Base-by-base conservation (phyloP, 2,113 vertebrate species). In the Pelecanoides urinatrix region DNA sequence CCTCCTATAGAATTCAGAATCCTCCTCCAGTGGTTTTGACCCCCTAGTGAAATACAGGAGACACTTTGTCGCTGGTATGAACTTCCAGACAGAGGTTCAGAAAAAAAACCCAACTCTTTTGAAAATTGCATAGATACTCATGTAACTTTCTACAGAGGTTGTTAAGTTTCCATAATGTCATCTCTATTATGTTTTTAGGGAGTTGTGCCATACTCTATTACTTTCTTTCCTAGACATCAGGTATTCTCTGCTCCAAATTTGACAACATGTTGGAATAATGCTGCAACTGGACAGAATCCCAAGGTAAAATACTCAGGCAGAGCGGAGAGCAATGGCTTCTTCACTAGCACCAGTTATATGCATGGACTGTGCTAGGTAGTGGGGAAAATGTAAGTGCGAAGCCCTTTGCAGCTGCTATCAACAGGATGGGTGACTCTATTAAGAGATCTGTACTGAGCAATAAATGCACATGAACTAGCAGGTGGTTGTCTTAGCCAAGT, bases 401-500 rank as follows among this genome's bases (percentile, higher is more conserved):
- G 38, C 74, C 53, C 62, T 44, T 12, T 45, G 82, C 81, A 85
- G 72, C 79, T 40, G 47, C 76, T 58, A 2, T 38, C 73, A 38
- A 2, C 56, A 67, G 80, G 38, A 30, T 3, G 30, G 23, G 20
- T 12, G n/a, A 40, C 68, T 73, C 20, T 53, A 3, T 38, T 70
- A 52, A 67, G 66, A 42, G 84, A 44, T 91, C 56, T 70, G 18
- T 47, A 30, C 90, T 56, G 76, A 92, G 73, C 72, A 73, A 72
- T 71, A 91, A 53, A 26, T 3, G 74, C 96, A 92, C 61, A 63
- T 91, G 92, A 95, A 94, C 73, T 26, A 95, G 95, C 91, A 96
- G 94, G 93, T 94, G 76, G 79, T 67, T 93, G 86, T 79, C 84
- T 86, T 84, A 93, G 91, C 96, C 93, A 94, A 91, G 75, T 91